These are phyloP conservation scores for Microctenopoma steveboyesi DNA, from an alignment of 2,797 vertebrate genomes.

Conservation along the genomic window DNA sequence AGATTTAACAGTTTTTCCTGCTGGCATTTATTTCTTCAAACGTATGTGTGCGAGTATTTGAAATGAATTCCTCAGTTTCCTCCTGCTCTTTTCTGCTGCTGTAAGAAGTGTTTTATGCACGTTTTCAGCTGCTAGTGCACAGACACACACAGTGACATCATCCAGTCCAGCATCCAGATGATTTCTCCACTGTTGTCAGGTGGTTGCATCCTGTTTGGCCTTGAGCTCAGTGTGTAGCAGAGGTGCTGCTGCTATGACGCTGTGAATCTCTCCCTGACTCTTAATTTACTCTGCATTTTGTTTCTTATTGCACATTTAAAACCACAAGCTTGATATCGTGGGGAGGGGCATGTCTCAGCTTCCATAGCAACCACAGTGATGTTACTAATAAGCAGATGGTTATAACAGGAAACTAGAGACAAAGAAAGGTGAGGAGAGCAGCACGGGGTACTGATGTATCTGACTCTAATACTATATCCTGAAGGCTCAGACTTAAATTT, in stretches of 20 bases:
- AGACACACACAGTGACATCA: conserved; percentile 50
- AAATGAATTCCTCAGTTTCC: no score
- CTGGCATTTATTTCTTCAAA: not conserved
- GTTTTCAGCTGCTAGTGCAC: conserved; percentile 42
- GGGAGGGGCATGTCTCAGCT: conserved; percentile 14
- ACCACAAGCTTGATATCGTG: not conserved
- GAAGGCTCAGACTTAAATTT: not conserved
- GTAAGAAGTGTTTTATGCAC: conserved; percentile 26
- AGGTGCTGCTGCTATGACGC: not conserved
- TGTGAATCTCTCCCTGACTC: not conserved
- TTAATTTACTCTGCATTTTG: not conserved
- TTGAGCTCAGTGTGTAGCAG: conserved; percentile 4
- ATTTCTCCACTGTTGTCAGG: conserved; percentile 27
- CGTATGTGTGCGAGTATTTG: not conserved
- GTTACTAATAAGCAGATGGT: conserved; percentile 33
- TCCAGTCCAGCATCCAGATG: conserved; percentile 31
- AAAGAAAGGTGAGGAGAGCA: not conserved
- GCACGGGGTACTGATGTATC: not conserved
- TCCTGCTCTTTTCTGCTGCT: not conserved
- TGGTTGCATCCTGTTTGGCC: conserved; percentile 26
- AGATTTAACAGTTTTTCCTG: conserved; percentile 4
- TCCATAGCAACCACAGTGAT: conserved; percentile 55
- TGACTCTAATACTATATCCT: not conserved
- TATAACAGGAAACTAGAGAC: conserved; percentile 17
- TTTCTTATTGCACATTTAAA: conserved; percentile 8